phyloP scores from a whole-genome alignment of 2,888 invertebrate genomes.

The Macrophya annulata region DNA sequence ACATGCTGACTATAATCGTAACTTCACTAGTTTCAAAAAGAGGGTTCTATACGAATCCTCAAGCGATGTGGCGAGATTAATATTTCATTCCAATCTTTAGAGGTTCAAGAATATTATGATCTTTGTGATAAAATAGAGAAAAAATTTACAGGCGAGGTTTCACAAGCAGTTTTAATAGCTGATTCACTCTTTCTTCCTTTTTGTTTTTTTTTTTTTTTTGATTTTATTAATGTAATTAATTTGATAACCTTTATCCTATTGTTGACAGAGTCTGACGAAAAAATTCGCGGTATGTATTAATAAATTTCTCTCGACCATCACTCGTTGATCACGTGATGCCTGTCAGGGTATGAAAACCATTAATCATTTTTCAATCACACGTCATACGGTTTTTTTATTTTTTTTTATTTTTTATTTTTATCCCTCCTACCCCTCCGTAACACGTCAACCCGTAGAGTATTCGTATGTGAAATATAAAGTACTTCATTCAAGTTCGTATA shows the following conservation, averaged over 20 bases:
- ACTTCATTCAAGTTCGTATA: constrained; percentile 35
- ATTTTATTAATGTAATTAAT: background rate
- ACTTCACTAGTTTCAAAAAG: background rate
- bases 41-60: background rate
- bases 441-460: constrained; percentile 22
- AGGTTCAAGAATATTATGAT: background rate
- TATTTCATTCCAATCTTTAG: background rate
- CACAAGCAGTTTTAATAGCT: background rate
- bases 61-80: background rate
- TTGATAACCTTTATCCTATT: constrained; percentile 1
- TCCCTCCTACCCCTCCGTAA: background rate
- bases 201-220: background rate
- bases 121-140: background rate
- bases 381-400: background rate
- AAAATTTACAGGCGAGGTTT: background rate
- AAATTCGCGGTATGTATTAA: constrained; percentile 12
- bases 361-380: constrained; percentile 55
- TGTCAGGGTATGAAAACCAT: constrained; percentile 40
- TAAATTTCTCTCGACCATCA: constrained; percentile 33
- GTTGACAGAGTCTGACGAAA: constrained; percentile 2
- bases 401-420: too few species aligned
- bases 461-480: constrained; percentile 42
- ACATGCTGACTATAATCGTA: constrained; percentile 19
- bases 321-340: constrained; percentile 29
- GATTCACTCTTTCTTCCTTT: background rate